These are phyloP conservation scores for Scaptodrosophila lebanonensis DNA, from an alignment of 1,140 invertebrate species.

Conservation along the genomic window DNA sequence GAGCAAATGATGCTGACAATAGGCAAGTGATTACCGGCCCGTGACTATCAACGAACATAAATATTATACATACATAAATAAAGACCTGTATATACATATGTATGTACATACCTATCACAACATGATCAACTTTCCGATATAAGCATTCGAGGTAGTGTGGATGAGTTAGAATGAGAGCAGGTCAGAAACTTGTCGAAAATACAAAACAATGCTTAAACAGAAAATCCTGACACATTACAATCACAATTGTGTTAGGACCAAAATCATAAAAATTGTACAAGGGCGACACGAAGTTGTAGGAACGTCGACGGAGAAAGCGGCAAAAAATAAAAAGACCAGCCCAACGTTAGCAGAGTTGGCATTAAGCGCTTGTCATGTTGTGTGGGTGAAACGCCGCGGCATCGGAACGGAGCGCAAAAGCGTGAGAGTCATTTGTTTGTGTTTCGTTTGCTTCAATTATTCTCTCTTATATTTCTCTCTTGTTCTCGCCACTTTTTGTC, in stretches of 20 bases:
- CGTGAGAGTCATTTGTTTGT: slow-evolving; percentile 71
- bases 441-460: slow-evolving; percentile 73
- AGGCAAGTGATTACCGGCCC: too few relatives aligned
- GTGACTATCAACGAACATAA: too few relatives aligned
- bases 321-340: slow-evolving; percentile 18
- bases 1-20: too few relatives aligned
- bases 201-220: slow-evolving; percentile 31
- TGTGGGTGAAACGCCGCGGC: slow-evolving; percentile 39
- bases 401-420: slow-evolving; percentile 42
- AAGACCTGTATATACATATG: too few relatives aligned
- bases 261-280: slow-evolving; percentile 27
- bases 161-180: not conserved
- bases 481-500: slow-evolving; percentile 24
- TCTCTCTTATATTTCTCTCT: slow-evolving; percentile 17
- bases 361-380: slow-evolving; percentile 6
- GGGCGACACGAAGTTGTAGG: not conserved
- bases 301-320: not conserved
- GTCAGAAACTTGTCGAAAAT: slow-evolving; percentile 8
- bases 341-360: not conserved
- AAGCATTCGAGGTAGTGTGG: too few relatives aligned
- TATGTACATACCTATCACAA: too few relatives aligned
- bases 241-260: slow-evolving; percentile 65
- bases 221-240: slow-evolving; percentile 65
- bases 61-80: too few relatives aligned
- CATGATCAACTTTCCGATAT: too few relatives aligned